Evolutionary conservation across 2,888 invertebrate genomes (phyloP).

Genomic region (Harpalus rufipes): DNA sequence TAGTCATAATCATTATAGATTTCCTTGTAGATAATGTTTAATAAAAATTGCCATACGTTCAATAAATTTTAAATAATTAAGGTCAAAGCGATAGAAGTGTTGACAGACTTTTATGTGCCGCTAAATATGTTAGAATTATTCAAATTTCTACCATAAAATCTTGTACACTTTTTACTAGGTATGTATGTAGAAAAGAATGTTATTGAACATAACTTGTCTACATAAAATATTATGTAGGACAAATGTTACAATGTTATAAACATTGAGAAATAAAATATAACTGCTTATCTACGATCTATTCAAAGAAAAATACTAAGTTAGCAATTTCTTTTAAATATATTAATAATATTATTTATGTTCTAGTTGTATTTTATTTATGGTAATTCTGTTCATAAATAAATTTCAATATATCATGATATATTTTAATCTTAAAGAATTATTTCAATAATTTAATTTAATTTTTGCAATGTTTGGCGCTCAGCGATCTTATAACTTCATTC

Average conservation of each 20-base stretch:
- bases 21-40: background rate
- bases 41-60: background rate
- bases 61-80: slow-evolving; percentile 34
- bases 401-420: too few relatives aligned
- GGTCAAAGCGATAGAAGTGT: background rate
- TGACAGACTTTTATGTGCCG: background rate
- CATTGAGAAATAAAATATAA: background rate
- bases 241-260: slow-evolving; percentile 8
- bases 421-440: too few relatives aligned
- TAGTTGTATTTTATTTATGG: too few relatives aligned
- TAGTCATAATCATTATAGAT: too few relatives aligned
- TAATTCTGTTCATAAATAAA: background rate
- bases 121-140: slow-evolving; percentile 11
- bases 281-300: too few relatives aligned
- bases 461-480: too few relatives aligned
- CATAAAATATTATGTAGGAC: background rate
- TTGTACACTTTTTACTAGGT: background rate
- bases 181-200: background rate
- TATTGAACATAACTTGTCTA: slow-evolving; percentile 14
- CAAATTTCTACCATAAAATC: slow-evolving; percentile 5
- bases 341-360: too few relatives aligned
- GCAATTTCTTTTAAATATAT: too few relatives aligned
- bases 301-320: too few relatives aligned
- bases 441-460: too few relatives aligned
- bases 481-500: too few relatives aligned